Percentiles rank a stretch among this genome's conserved stretches.
These are phyloP conservation scores for Carassius auratus DNA, from an alignment of 2,113 vertebrate species.

Conservation along the genomic window DNA sequence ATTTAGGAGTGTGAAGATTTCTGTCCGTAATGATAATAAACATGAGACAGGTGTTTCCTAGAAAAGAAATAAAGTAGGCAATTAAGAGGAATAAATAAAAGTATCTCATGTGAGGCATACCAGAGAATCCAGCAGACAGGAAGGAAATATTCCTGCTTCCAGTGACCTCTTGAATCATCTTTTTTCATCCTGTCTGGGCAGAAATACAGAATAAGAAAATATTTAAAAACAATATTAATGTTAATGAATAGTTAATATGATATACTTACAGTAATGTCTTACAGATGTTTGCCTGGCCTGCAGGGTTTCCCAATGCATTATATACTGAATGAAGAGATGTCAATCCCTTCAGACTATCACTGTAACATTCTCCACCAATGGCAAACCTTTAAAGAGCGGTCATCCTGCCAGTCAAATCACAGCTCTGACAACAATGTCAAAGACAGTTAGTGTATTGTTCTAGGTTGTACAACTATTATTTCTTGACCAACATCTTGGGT, in stretches of 20 bases:
- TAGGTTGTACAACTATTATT: background rate
- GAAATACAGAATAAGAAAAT: background rate
- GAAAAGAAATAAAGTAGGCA: slow-evolving; percentile 58
- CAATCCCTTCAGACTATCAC: background rate
- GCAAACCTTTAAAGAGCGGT: background rate
- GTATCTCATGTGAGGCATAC: slow-evolving; percentile 56
- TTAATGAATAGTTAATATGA: background rate
- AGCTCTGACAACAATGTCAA: background rate
- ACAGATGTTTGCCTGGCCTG: background rate
- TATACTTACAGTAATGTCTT: background rate
- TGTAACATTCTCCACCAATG: background rate
- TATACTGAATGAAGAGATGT: background rate
- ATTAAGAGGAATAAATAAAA: slow-evolving; percentile 65
- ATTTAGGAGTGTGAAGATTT: slow-evolving; percentile 62
- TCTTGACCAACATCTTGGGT: background rate
- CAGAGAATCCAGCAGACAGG: slow-evolving; percentile 56
- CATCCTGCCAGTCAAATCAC: background rate
- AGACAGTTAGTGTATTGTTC: background rate
- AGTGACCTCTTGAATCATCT: slow-evolving; percentile 7
- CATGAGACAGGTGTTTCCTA: slow-evolving; percentile 62
- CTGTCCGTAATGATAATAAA: slow-evolving; percentile 54
- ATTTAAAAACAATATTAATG: background rate
- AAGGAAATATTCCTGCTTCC: slow-evolving; percentile 42
- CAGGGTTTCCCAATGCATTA: background rate
- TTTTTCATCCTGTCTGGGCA: background rate